phyloP scores from a whole-genome alignment of 2,888 invertebrate genomes.

The Lagria hirta region DNA sequence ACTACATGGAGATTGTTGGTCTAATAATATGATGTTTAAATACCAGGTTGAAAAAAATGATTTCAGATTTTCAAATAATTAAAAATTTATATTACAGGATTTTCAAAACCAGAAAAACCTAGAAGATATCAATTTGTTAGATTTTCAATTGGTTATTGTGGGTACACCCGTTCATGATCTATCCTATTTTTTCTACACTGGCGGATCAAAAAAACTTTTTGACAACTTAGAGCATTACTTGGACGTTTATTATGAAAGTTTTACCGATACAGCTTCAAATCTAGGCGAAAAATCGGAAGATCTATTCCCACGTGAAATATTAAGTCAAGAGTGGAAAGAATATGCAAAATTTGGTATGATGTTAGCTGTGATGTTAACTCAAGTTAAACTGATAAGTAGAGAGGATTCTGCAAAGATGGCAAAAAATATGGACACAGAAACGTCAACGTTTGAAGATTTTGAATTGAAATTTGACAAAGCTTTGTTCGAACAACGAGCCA shows the following conservation, averaged over 20 bases:
- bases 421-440: constrained; percentile 19
- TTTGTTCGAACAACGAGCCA: constrained; percentile 26
- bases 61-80: too few species aligned
- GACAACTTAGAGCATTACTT: constrained; percentile 40
- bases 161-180: constrained; percentile 43
- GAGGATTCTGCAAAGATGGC: constrained; percentile 25
- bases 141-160: constrained; percentile 35
- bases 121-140: constrained; percentile 20
- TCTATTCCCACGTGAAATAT: constrained; percentile 39
- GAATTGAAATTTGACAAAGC: constrained; percentile 17
- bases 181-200: constrained; percentile 45
- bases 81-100: too few species aligned
- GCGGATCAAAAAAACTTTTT: constrained; percentile 38
- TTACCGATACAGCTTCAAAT: constrained; percentile 33
- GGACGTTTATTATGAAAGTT: constrained; percentile 41
- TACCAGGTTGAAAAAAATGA: constrained; percentile 21
- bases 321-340: constrained; percentile 36
- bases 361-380: constrained; percentile 27
- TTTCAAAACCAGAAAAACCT: too few species aligned
- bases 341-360: constrained; percentile 31
- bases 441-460: constrained; percentile 2
- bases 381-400: constrained; percentile 27
- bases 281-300: constrained; percentile 36
- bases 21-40: constrained; percentile 31
- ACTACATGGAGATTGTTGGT: constrained; percentile 30